These are phyloP conservation scores for Diadophis punctatus DNA, from an alignment of 2,113 vertebrate genomes.

Conservation along the genomic window DNA sequence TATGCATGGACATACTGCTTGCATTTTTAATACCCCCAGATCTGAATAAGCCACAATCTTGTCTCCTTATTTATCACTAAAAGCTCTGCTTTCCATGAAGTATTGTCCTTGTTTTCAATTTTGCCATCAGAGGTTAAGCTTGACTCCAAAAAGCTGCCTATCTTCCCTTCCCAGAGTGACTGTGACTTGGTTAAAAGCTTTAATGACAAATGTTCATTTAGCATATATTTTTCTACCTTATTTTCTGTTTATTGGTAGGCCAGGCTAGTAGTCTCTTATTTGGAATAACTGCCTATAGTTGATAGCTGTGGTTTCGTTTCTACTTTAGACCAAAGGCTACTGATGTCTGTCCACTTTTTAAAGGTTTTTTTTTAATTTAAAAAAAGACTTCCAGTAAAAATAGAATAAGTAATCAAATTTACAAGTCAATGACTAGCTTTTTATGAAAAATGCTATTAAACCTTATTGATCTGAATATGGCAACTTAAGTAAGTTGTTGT, in stretches of 20 bases:
- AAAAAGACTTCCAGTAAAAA: background rate
- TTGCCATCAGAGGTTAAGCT: background rate
- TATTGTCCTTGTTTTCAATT: background rate
- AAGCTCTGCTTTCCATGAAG: background rate
- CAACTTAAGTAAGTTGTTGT: background rate
- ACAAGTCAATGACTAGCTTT: background rate
- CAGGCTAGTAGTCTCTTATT: background rate
- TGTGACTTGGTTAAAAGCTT: background rate
- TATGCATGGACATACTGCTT: background rate
- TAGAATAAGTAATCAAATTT: background rate
- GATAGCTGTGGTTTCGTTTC: background rate
- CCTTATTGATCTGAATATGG: background rate
- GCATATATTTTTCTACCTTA: background rate
- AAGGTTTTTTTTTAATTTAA: background rate
- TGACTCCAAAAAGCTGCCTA: background rate
- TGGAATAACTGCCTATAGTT: background rate
- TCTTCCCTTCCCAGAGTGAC: background rate
- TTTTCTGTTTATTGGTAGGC: background rate
- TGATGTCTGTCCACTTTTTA: background rate
- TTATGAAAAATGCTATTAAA: background rate
- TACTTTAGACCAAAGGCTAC: background rate
- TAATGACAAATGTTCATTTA: background rate
- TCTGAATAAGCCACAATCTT: background rate
- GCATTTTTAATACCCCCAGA: background rate
- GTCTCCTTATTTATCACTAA: background rate